phyloP scores from a whole-genome alignment of 2,113 vertebrate genomes.

The Formicarius rufipectus region DNA sequence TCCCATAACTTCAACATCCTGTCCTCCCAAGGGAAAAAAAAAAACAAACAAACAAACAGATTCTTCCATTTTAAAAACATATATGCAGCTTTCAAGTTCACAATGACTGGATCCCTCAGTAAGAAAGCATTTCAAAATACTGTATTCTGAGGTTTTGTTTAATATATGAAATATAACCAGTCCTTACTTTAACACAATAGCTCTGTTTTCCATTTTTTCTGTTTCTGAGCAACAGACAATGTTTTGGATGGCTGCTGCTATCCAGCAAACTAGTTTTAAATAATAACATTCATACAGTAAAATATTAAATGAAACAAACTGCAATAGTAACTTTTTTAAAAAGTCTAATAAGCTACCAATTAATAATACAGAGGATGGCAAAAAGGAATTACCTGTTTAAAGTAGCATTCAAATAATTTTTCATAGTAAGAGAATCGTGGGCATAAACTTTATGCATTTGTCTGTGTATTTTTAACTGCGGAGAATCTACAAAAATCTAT shows the following conservation, averaged over 20 bases:
- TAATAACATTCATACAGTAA: background rate
- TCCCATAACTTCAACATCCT: background rate
- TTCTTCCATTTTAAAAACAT: background rate
- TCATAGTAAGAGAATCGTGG: background rate
- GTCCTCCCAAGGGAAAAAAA: background rate
- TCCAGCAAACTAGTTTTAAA: background rate
- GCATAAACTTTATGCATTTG: background rate
- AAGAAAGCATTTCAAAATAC: background rate
- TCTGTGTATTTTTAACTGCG: background rate
- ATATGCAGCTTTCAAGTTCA: background rate
- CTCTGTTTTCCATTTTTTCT: background rate
- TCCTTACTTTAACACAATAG: background rate
- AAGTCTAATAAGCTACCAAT: slow-evolving; percentile 52
- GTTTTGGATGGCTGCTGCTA: background rate
- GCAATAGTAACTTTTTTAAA: slow-evolving; percentile 38
- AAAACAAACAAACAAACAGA: background rate
- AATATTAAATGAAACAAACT: slow-evolving; percentile 22
- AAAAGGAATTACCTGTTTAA: slow-evolving; percentile 38
- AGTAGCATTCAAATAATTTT: background rate
- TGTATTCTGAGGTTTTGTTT: background rate
- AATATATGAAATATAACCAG: background rate
- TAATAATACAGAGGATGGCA: slow-evolving; percentile 15
- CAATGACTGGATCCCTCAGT: background rate
- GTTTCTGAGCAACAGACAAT: background rate
- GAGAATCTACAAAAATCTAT: background rate